Evolutionary conservation across 35 echinoderm and acorn worm genomes (phyloP).

Genomic region (Hemicentrotus pulcherrimus): DNA sequence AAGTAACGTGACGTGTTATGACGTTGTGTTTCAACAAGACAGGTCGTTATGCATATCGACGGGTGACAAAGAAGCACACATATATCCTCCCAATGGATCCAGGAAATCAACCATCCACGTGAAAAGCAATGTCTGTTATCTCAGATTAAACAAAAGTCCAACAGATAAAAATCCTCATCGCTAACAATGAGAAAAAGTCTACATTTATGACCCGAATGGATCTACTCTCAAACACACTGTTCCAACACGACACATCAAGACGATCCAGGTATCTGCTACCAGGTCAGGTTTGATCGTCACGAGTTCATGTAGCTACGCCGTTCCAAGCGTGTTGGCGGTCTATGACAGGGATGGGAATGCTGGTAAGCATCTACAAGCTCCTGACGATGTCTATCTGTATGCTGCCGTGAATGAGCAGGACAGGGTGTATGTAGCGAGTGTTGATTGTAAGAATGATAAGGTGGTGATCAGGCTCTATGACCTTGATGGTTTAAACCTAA

Average conservation of each 20-base stretch:
- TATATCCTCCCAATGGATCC: too few species aligned
- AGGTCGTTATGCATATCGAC: too few species aligned
- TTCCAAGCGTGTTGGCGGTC: background rate
- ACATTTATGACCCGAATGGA: background rate
- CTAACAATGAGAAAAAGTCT: background rate
- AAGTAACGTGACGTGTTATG: too few species aligned
- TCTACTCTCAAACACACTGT: background rate
- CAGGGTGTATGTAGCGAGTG: slow-evolving; percentile 7
- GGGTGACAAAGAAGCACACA: too few species aligned
- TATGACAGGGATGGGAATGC: background rate
- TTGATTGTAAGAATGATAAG: background rate
- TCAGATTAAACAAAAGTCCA: too few species aligned
- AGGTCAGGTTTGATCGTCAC: background rate
- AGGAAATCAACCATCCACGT: too few species aligned
- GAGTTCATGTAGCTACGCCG: background rate
- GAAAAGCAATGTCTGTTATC: too few species aligned
- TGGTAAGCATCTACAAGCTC: background rate
- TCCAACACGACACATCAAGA: background rate
- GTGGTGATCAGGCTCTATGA: too few species aligned
- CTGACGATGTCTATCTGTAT: background rate
- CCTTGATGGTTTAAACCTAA: too few species aligned
- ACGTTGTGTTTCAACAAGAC: too few species aligned
- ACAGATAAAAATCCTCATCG: background rate
- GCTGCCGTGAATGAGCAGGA: background rate
- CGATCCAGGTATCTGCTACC: background rate